Conservation (phyloP, 2,888 invertebrate species). For the Drosophila algonquin region DNA sequence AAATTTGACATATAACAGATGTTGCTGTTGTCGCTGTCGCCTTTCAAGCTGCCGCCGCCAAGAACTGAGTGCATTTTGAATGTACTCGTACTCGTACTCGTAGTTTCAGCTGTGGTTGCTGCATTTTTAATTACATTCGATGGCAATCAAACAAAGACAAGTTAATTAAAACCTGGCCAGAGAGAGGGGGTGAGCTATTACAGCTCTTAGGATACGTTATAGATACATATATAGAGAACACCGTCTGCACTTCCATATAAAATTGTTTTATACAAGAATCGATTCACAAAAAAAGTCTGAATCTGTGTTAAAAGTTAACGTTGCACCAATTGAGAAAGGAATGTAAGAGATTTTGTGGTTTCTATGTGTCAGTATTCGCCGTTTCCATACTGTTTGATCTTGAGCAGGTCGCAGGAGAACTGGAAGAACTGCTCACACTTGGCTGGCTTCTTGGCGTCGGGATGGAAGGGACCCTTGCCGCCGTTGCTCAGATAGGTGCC, state of each 20-base stretch:
- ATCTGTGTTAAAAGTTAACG: constrained; percentile 42
- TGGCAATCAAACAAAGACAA: constrained; percentile 67
- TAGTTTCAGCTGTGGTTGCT: constrained; percentile 24
- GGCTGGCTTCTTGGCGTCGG: constrained; percentile 86
- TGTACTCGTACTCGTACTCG: constrained; percentile 13
- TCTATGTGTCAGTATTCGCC: constrained; percentile 47
- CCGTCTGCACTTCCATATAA: constrained; percentile 38
- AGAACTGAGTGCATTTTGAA: constrained; percentile 57
- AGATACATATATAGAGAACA: background rate
- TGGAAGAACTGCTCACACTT: constrained; percentile 89
- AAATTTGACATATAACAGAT: constrained; percentile 71
- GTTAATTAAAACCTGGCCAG: constrained; percentile 65
- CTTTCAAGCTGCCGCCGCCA: constrained; percentile 67
- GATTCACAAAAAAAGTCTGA: constrained; percentile 37
- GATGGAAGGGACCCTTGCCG: constrained; percentile 85
- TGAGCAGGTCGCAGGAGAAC: constrained; percentile 87
- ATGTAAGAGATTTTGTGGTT: constrained; percentile 5
- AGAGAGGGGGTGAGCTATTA: constrained; percentile 12
- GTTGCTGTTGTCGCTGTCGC: constrained; percentile 30
- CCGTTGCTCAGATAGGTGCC: constrained; percentile 94
- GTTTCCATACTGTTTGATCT: constrained; percentile 85
- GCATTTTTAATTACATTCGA: constrained; percentile 70
- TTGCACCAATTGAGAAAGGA: constrained; percentile 51
- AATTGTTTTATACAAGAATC: constrained; percentile 32
- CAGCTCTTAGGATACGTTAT: background rate